Evolutionary conservation across 1,140 invertebrate genomes (phyloP).

Genomic region (Eriosoma lanigerum): DNA sequence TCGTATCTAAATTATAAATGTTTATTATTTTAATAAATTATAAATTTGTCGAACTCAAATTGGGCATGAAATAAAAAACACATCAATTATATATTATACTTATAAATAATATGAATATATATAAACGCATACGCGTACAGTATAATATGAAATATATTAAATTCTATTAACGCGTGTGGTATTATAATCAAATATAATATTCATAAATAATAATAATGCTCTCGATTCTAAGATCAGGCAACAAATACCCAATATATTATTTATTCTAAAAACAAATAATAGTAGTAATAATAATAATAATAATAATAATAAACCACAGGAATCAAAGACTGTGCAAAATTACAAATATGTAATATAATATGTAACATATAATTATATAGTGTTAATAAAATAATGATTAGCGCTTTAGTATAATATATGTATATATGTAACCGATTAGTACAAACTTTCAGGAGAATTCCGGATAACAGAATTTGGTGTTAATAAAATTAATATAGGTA

Average conservation of each 20-base stretch:
- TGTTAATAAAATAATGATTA: conserved; percentile 49
- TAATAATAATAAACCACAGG: conserved; percentile 34
- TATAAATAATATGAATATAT: too few relatives aligned
- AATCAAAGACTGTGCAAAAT: conserved; percentile 50
- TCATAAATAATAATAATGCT: not conserved
- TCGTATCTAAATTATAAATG: too few relatives aligned
- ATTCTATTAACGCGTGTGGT: not conserved
- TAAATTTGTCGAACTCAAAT: not conserved
- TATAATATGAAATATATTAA: too few relatives aligned
- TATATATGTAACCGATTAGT: conserved; percentile 48
- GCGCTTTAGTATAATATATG: conserved; percentile 14
- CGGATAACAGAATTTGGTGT: conserved; percentile 46
- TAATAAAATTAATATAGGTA: conserved; percentile 50
- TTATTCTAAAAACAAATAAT: not conserved
- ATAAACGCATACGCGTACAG: not conserved
- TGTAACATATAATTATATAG: not conserved
- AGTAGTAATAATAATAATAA: too few relatives aligned
- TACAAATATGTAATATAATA: conserved; percentile 16
- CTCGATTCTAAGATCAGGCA: conserved; percentile 16
- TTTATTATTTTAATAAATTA: not conserved
- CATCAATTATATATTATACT: too few relatives aligned
- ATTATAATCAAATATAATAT: not conserved
- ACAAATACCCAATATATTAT: conserved; percentile 26
- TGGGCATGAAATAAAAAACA: not conserved
- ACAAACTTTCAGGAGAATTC: conserved; percentile 43